Evolutionary conservation across 2,888 invertebrate species (phyloP), one percentile per base, ranked within the genome.

Genomic region (Drosophila rubida): DNA sequence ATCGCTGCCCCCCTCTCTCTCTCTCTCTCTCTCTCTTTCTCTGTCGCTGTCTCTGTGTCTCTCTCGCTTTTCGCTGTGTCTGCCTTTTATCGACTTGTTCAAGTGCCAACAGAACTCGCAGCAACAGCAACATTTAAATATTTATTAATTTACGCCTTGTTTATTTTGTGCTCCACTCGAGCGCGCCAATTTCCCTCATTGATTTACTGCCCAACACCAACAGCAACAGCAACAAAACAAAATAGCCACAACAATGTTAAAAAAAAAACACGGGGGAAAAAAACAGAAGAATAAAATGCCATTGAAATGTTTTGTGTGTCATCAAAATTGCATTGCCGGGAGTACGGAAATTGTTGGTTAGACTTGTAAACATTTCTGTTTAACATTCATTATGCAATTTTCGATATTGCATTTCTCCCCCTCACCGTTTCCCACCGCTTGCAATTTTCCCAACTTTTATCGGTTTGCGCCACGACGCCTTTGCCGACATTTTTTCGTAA

Each of bases 121-220:
- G 19, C 19, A 19, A 19, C 19, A 30, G 16, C 13, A 22, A 37
- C 55, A 75, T 73, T 80, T 73, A 64, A 79, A 75, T 80, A 73
- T 73, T 75, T 75, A 79, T 82, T 82, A 79, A 80, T 82, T 78
- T 75, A 54, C 73, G 68, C 54, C 60, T 61, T 74, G 63, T 60
- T 69, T 71, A 64, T 64, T 67, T 65, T 62, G 55, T 39, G 59
- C 45, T 74, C 44, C 64, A 74, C 58, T 71, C 58, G 58, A 62
- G 61, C 62, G 59, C 39, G 37, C 37, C 65, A 61, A 73, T 63
- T 66, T 72, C 57, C 64, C 58, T 48, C 64, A 72, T 59, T 79
- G 78, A 75, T 70, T 77, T 78, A 62, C 61, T 53, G 53, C 19
- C 57, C 44, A 22, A 22, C 37, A 39, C 35, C 11, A 50, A 45